phyloP scores from a whole-genome alignment of 2,113 vertebrate species.

The Theropithecus gelada region DNA sequence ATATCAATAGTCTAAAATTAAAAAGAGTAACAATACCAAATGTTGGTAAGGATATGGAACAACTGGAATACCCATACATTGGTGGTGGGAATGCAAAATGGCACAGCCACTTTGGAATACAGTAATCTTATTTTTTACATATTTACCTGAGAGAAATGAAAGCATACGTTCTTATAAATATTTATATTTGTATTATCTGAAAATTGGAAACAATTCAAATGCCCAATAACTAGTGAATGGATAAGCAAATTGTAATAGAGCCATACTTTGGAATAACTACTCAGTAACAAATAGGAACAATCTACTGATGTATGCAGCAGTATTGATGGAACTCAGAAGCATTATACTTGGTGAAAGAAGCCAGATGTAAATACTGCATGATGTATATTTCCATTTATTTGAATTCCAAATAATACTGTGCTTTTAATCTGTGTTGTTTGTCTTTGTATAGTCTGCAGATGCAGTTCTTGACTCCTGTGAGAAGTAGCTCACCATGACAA shows the following conservation, averaged over 20 bases:
- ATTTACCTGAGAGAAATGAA: neutral
- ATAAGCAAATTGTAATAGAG: neutral
- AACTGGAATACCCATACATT: neutral
- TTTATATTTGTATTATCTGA: neutral
- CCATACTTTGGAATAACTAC: neutral
- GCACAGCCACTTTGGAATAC: neutral
- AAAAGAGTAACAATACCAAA: neutral
- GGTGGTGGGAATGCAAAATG: neutral
- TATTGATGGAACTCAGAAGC: neutral
- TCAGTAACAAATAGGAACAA: neutral
- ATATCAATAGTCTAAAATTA: neutral
- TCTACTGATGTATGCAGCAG: neutral
- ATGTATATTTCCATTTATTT: neutral
- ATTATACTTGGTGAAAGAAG: neutral
- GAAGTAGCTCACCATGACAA: no score
- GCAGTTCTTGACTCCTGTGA: no score
- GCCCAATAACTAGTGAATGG: neutral
- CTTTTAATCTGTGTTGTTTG: no score
- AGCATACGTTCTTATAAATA: neutral
- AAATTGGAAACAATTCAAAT: neutral
- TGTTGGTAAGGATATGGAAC: neutral
- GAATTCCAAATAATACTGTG: neutral
- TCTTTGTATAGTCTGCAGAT: no score
- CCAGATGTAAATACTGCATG: neutral
- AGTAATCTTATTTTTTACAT: neutral